Evolutionary conservation across 2,888 invertebrate species (phyloP).

Genomic region (Drosophila fungiperda): DNA sequence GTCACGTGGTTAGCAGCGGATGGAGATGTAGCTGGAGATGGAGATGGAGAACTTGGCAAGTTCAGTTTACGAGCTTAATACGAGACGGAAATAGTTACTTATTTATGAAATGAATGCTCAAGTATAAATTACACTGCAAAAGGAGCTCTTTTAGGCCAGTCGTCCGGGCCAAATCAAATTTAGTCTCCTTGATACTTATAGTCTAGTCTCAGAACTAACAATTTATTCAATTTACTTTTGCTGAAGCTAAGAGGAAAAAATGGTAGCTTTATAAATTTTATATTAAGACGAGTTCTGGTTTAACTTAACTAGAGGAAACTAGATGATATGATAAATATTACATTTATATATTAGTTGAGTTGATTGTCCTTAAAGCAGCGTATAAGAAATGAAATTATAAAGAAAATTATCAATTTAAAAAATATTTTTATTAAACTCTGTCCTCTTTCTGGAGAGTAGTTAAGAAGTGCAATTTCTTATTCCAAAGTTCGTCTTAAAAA

Average conservation of each 20-base stretch:
- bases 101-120: conserved; percentile 39
- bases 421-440: not conserved
- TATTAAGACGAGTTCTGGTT: not conserved
- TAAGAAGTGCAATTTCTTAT: not conserved
- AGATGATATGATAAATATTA: not conserved
- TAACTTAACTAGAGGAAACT: not conserved
- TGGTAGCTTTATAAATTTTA: not conserved
- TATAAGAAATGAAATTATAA: rapidly evolving
- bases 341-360: not conserved
- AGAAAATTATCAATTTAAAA: not conserved
- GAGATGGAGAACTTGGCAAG: not conserved
- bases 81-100: conserved; percentile 39
- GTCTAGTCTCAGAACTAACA: not conserved
- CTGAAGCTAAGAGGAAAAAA: not conserved
- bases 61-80: conserved; percentile 25
- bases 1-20: conserved; percentile 52
- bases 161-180: not conserved
- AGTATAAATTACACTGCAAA: conserved; percentile 5
- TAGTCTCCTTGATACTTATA: not conserved
- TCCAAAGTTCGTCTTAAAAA: no score
- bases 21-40: not conserved
- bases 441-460: not conserved
- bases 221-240: not conserved
- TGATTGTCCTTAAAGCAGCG: not conserved
- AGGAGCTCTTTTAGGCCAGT: not conserved